Conservation (phyloP, 2,797 vertebrate genomes). For the Acanthurus leucopareius region DNA sequence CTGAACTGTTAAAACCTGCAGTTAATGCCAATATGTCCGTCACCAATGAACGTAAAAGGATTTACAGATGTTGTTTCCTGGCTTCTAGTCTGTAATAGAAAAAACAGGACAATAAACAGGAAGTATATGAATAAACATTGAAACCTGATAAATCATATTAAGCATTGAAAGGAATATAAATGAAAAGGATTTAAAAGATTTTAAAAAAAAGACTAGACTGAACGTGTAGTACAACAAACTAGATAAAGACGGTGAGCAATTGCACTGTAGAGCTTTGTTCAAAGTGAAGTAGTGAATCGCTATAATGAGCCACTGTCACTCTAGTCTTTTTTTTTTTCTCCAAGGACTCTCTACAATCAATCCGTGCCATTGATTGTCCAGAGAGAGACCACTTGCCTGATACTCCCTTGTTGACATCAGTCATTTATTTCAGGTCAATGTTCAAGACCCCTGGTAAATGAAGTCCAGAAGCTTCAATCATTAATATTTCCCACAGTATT, state of each 20-base stretch:
- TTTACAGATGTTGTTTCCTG: conserved; percentile 1
- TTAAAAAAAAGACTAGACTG: not conserved
- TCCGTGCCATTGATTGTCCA: conserved; percentile 37
- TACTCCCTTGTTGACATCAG: conserved; percentile 31
- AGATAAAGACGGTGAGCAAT: not conserved
- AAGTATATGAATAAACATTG: not conserved
- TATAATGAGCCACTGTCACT: conserved; percentile 25
- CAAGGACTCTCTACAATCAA: conserved; percentile 32
- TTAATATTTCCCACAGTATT: conserved; percentile 18
- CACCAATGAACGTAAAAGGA: not conserved
- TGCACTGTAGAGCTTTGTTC: not conserved
- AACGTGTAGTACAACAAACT: not conserved
- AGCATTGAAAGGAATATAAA: not conserved
- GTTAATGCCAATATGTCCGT: too few species aligned
- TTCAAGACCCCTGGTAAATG: conserved; percentile 27
- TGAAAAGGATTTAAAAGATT: not conserved
- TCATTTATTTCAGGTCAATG: conserved; percentile 50
- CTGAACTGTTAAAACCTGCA: not conserved
- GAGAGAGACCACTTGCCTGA: conserved; percentile 23
- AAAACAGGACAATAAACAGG: not conserved
- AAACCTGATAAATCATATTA: not conserved
- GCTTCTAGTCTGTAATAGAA: too few species aligned
- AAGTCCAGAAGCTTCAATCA: conserved; percentile 9
- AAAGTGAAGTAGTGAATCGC: conserved; percentile 37
- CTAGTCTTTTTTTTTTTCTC: conserved; percentile 25